Conservation (phyloP, 2,888 invertebrate species). For the Dryadula phaetusa region DNA sequence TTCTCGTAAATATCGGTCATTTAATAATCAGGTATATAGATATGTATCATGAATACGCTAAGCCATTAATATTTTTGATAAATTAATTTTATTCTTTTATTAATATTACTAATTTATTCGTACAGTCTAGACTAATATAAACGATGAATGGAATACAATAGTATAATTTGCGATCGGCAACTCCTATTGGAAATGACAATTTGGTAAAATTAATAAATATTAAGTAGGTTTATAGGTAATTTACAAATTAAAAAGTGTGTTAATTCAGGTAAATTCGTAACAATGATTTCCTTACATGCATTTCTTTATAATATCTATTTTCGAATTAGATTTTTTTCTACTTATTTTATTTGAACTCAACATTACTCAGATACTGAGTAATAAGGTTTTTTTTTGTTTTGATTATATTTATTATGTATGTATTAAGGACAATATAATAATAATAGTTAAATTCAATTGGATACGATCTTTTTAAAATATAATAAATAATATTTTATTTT, state of each 20-base stretch:
- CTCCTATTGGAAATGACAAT: slow-evolving; percentile 5
- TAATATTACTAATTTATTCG: slow-evolving; percentile 1
- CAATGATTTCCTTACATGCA: no score
- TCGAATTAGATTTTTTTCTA: no score
- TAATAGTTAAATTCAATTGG: not conserved
- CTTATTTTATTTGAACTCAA: no score
- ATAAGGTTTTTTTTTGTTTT: not conserved
- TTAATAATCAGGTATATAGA: not conserved
- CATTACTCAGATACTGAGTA: not conserved
- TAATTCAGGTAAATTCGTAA: no score
- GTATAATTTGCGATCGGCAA: slow-evolving; percentile 17
- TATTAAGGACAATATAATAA: slow-evolving; percentile 6
- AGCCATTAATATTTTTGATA: not conserved
- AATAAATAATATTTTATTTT: not conserved
- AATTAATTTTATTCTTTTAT: slow-evolving; percentile 3
- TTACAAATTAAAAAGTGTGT: no score
- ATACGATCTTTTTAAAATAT: not conserved
- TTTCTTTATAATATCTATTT: no score
- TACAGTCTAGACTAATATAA: slow-evolving; percentile 17
- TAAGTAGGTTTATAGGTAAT: not conserved
- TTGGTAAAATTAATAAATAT: slow-evolving; percentile 17
- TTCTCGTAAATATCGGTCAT: not conserved
- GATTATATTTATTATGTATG: no score
- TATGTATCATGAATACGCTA: not conserved
- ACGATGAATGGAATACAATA: slow-evolving; percentile 19